Conservation (phyloP, 1,140 invertebrate species). For the Drosophila funebris region DNA sequence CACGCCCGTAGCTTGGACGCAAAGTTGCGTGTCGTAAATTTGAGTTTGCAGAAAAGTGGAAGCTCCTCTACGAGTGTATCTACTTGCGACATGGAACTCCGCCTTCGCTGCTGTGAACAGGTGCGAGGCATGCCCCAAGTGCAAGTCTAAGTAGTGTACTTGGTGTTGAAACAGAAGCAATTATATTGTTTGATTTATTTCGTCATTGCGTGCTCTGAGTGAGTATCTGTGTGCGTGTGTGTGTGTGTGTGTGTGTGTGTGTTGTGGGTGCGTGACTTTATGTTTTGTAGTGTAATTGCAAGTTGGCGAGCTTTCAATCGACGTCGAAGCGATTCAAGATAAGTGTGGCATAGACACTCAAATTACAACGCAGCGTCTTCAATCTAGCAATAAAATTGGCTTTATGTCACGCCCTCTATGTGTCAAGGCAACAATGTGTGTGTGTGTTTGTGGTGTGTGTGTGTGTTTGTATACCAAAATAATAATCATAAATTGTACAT, state of each 20-base stretch:
- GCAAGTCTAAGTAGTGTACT: constrained; percentile 52
- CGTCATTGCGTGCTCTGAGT: constrained; percentile 62
- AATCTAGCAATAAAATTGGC: constrained; percentile 31
- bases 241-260: constrained; percentile 6
- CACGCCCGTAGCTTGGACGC: constrained; percentile 51
- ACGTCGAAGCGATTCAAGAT: constrained; percentile 47
- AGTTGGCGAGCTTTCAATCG: constrained; percentile 56
- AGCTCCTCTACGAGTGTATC: neutral
- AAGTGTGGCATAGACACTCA: constrained; percentile 66
- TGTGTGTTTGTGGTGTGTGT: neutral
- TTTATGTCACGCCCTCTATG: constrained; percentile 37
- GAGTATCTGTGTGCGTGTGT: constrained; percentile 8
- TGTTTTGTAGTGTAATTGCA: constrained; percentile 65
- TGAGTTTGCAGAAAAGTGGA: constrained; percentile 50
- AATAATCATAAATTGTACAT: constrained; percentile 7
- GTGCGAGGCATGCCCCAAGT: constrained; percentile 50
- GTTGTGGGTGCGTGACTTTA: constrained; percentile 42
- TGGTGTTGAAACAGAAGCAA: constrained; percentile 70
- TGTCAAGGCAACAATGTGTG: constrained; percentile 13
- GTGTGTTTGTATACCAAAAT: constrained; percentile 4
- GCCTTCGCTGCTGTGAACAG: constrained; percentile 51
- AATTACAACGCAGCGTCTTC: constrained; percentile 71
- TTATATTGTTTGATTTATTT: constrained; percentile 81
- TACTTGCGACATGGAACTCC: constrained; percentile 12
- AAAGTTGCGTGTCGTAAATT: constrained; percentile 76